Evolutionary conservation across 2,888 invertebrate genomes (phyloP).

Genomic region (Acrobasis repandana): DNA sequence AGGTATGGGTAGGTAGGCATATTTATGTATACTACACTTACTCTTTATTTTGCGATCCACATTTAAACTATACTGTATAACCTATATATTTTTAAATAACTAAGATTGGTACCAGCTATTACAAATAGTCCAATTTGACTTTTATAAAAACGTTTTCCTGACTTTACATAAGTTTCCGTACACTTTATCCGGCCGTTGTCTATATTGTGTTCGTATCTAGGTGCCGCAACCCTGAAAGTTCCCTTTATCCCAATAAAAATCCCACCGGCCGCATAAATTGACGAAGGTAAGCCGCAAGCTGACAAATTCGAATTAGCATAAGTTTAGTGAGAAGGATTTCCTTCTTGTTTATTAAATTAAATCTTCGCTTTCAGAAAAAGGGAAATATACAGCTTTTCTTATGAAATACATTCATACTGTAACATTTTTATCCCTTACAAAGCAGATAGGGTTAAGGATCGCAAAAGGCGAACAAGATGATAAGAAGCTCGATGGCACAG

Average conservation of each 20-base stretch:
- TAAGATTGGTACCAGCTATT: no score
- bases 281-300: slow-evolving; percentile 2
- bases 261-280: slow-evolving; percentile 14
- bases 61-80: no score
- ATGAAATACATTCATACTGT: background rate
- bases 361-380: background rate
- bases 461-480: no score
- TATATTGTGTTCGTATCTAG: slow-evolving; percentile 6
- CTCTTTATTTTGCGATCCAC: no score
- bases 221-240: background rate
- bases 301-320: slow-evolving; percentile 18
- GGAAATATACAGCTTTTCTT: background rate
- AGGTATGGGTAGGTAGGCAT: no score
- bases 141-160: background rate
- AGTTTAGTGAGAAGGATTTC: slow-evolving; percentile 10
- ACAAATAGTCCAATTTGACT: background rate
- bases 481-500: no score
- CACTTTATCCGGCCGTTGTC: background rate
- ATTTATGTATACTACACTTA: no score
- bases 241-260: slow-evolving; percentile 12
- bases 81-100: no score
- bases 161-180: slow-evolving; percentile 3
- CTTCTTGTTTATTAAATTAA: slow-evolving; percentile 6
- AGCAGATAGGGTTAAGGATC: no score
- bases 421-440: no score